Evolutionary conservation across 53 echinoderm and acorn worm genomes (phyloP).

Genomic region (Echinarachnius parma): DNA sequence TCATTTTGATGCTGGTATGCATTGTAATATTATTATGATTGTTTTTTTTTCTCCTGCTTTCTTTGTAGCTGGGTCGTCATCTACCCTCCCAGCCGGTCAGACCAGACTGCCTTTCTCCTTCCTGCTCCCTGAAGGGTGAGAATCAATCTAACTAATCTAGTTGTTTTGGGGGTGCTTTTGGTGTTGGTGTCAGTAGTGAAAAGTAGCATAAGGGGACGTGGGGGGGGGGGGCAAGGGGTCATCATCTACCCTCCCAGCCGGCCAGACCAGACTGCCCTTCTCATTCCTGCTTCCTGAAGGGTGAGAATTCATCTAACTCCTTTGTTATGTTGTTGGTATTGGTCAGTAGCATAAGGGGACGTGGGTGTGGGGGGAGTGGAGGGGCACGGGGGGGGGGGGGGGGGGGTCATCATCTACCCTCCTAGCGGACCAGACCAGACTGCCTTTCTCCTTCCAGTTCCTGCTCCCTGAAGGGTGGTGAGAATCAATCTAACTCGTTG

Average conservation of each 20-base stretch:
- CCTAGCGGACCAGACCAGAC: conserved; percentile 21
- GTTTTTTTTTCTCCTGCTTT: background rate
- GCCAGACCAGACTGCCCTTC: conserved; percentile 35
- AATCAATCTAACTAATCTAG: background rate
- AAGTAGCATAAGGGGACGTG: too few relatives aligned
- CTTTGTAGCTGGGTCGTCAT: conserved; percentile 3
- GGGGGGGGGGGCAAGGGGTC: too few relatives aligned
- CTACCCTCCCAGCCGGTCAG: conserved; percentile 13
- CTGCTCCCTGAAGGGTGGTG: conserved; percentile 28
- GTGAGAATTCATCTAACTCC: background rate
- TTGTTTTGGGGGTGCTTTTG: too few relatives aligned
- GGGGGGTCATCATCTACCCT: conserved; percentile 4
- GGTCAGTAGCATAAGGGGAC: too few relatives aligned
- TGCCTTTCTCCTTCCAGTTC: conserved; percentile 31
- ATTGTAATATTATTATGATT: background rate
- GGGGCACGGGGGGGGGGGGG: too few relatives aligned
- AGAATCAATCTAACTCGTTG: too few relatives aligned
- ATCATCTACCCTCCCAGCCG: background rate
- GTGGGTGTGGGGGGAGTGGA: too few relatives aligned
- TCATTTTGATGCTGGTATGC: too few relatives aligned
- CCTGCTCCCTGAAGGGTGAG: conserved; percentile 28
- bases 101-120: conserved; percentile 34
- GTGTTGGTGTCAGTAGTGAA: too few relatives aligned
- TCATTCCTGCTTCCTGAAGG: conserved; percentile 29
- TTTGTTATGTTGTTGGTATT: too few relatives aligned